Conservation (phyloP, 2,113 vertebrate genomes). For the Scalopus aquaticus region DNA sequence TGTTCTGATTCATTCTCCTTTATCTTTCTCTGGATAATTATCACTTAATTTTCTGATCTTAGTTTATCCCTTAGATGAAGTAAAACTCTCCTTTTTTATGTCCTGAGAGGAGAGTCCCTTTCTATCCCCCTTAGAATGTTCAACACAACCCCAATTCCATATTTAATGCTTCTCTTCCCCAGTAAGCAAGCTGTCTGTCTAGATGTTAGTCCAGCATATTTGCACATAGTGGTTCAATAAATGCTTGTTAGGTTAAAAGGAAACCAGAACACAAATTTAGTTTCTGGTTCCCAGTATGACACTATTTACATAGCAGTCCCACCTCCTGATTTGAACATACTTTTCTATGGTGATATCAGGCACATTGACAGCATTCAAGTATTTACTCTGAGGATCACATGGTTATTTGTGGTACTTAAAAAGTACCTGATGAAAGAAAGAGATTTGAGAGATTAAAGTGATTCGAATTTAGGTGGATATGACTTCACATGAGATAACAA, state of each 20-base stretch:
- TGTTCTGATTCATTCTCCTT: background rate
- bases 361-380: background rate
- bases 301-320: background rate
- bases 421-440: background rate
- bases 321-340: background rate
- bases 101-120: background rate
- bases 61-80: background rate
- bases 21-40: background rate
- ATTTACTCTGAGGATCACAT: background rate
- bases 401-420: background rate
- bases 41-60: slow-evolving; percentile 14
- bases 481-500: background rate
- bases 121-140: background rate
- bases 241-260: background rate
- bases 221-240: background rate
- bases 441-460: background rate
- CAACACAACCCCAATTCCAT: background rate
- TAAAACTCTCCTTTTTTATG: background rate
- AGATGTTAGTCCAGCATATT: background rate
- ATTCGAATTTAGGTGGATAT: background rate
- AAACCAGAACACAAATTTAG: background rate
- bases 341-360: background rate
- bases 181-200: background rate
- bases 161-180: background rate
- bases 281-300: background rate